These are phyloP conservation scores for Caenorhabditis afra DNA, from an alignment of 2,888 invertebrate species.

Conservation along the genomic window DNA sequence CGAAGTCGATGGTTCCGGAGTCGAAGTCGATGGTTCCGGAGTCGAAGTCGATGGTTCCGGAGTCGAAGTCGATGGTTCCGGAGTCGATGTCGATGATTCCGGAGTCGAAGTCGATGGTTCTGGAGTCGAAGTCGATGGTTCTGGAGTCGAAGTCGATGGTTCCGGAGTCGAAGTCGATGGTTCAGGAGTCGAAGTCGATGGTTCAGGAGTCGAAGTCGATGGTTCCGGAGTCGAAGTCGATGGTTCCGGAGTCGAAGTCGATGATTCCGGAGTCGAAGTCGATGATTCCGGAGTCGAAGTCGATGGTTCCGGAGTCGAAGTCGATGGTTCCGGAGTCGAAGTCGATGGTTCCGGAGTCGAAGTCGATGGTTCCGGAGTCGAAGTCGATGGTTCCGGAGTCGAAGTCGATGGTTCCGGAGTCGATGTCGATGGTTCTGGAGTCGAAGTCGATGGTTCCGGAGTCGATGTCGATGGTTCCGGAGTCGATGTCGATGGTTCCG, in stretches of 20 bases:
- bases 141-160: background rate
- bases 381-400: background rate
- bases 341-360: background rate
- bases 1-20: background rate
- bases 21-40: background rate
- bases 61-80: background rate
- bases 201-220: background rate
- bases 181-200: background rate
- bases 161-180: background rate
- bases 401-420: background rate
- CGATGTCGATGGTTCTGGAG: background rate
- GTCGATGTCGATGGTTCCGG: background rate
- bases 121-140: background rate
- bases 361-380: constrained; percentile 6
- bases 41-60: background rate
- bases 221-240: background rate
- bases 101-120: background rate
- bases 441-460: background rate
- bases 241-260: background rate
- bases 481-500: background rate
- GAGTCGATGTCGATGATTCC: background rate
- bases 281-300: background rate
- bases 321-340: background rate
- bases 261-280: background rate
- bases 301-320: background rate